Evolutionary conservation across 2,797 vertebrate species (phyloP).

Genomic region (Anabas testudineus): DNA sequence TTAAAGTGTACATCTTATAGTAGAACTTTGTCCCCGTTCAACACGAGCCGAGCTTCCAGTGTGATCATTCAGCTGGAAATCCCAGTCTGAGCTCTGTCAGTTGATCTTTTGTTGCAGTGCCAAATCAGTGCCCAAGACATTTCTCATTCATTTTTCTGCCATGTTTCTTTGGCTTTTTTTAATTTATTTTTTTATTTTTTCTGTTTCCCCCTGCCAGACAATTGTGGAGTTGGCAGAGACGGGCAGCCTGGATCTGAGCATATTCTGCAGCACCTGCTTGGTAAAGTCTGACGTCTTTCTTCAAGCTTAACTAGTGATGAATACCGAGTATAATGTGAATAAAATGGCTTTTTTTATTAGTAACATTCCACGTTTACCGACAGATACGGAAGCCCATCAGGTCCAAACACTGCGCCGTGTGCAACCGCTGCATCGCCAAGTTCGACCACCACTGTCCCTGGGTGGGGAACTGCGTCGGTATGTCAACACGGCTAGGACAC

Average conservation of each 20-base stretch:
- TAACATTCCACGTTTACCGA: background rate
- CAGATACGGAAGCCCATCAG: constrained; percentile 99
- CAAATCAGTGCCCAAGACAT: constrained; percentile 25
- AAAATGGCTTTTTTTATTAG: background rate
- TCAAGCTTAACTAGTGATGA: background rate
- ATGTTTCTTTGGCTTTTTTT: background rate
- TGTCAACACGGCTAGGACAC: too few relatives aligned
- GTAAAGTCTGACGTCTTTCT: constrained; percentile 82
- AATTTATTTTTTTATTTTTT: constrained; percentile 21
- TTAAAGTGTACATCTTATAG: background rate
- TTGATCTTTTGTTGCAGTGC: constrained; percentile 33
- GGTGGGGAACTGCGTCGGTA: constrained; percentile 99
- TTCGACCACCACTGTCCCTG: constrained; percentile 99
- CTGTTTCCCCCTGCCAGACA: constrained; percentile 82
- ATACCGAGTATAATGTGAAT: background rate
- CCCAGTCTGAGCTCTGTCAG: constrained; percentile 20
- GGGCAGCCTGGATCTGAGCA: constrained; percentile 97
- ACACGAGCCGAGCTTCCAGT: constrained; percentile 5
- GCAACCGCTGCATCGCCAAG: constrained; percentile 99
- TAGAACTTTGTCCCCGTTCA: constrained; percentile 10
- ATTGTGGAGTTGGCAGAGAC: constrained; percentile 99
- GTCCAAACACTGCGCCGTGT: constrained; percentile 99
- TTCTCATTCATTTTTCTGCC: constrained; percentile 19
- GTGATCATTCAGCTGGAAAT: constrained; percentile 30
- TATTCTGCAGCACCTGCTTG: constrained; percentile 99